A percentile compares a stretch with the other conserved stretches of the same genome.
Conservation (phyloP, 2,888 invertebrate genomes). For the Drosophila prostipennis region DNA sequence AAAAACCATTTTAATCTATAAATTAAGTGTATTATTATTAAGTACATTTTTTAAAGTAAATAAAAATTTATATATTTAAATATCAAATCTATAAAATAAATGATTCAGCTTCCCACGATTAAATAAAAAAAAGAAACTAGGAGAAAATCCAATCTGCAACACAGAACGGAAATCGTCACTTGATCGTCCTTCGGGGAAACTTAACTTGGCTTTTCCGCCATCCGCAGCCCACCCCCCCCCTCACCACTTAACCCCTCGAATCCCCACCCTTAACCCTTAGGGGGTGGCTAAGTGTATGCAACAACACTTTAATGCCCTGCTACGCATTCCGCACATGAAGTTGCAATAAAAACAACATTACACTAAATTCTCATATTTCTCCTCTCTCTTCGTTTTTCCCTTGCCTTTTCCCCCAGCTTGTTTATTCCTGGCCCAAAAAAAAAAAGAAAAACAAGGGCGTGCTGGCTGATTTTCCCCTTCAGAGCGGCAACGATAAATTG, state of each 20-base stretch:
- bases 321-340: conserved; percentile 67
- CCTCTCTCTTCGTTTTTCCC: background rate
- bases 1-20: no score
- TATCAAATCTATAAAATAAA: no score
- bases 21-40: no score
- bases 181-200: conserved; percentile 21
- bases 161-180: conserved; percentile 23
- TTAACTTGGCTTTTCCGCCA: conserved; percentile 14
- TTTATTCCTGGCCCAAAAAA: conserved; percentile 23
- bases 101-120: background rate
- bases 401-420: conserved; percentile 10
- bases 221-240: no score
- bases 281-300: conserved; percentile 33
- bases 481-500: conserved; percentile 80
- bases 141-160: conserved; percentile 3
- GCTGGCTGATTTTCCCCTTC: conserved; percentile 38
- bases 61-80: background rate
- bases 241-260: background rate
- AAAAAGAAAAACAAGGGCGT: conserved; percentile 10
- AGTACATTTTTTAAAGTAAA: no score
- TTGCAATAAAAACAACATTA: conserved; percentile 73
- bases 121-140: background rate
- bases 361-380: conserved; percentile 72
- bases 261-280: background rate
- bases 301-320: conserved; percentile 48